phyloP scores from a whole-genome alignment of 2,113 vertebrate genomes.

The Datnioides undecimradiatus region DNA sequence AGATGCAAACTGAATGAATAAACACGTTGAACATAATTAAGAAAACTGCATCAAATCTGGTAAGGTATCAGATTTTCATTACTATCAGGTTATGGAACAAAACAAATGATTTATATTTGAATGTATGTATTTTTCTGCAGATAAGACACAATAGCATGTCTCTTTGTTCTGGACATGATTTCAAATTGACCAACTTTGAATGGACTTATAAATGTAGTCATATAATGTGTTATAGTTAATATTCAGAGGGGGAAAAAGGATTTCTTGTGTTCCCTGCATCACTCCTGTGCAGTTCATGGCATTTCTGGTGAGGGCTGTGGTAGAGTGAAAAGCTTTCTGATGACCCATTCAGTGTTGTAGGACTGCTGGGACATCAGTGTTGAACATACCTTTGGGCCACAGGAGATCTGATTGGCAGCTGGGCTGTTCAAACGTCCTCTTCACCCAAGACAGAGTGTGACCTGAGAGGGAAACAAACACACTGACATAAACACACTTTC shows the following conservation, averaged over 20 bases:
- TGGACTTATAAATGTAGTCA: constrained; percentile 4
- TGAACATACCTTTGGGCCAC: constrained; percentile 78
- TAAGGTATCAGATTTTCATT: not conserved
- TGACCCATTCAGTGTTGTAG: constrained; percentile 42
- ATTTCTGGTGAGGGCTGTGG: constrained; percentile 35
- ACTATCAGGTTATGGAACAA: not conserved
- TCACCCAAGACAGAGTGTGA: constrained; percentile 51
- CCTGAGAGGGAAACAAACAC: constrained; percentile 63
- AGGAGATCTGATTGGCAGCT: constrained; percentile 56
- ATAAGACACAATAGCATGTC: constrained; percentile 5
- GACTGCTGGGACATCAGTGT: constrained; percentile 40
- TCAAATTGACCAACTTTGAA: constrained; percentile 16
- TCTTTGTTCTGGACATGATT: constrained; percentile 34
- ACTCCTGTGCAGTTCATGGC: constrained; percentile 8
- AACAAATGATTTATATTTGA: not conserved
- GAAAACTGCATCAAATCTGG: not conserved
- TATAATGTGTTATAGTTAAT: constrained; percentile 22
- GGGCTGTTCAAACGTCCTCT: constrained; percentile 67
- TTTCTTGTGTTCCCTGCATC: constrained; percentile 9
- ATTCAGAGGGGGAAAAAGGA: constrained; percentile 14
- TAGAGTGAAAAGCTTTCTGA: constrained; percentile 44
- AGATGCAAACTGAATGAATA: not conserved
- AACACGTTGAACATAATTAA: not conserved
- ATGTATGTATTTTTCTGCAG: not conserved
- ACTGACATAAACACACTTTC: constrained; percentile 11